These are phyloP conservation scores for Heliangelus exortis DNA, from an alignment of 2,797 vertebrate genomes.

Conservation along the genomic window DNA sequence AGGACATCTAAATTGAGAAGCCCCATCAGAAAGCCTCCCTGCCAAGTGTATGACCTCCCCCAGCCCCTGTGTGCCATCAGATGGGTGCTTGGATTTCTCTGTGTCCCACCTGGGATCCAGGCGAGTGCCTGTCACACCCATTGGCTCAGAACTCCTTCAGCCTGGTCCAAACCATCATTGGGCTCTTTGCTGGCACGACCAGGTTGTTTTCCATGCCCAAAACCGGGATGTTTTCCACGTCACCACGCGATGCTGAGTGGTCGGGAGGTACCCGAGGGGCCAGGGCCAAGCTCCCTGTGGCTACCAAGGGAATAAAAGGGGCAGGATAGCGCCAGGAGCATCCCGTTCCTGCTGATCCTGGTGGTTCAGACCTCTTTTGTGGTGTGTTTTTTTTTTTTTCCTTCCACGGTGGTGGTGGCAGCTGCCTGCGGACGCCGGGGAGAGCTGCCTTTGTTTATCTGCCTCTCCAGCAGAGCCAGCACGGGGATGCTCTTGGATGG, in stretches of 20 bases:
- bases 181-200: not conserved
- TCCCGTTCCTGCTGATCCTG: not conserved
- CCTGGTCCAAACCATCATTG: fast-evolving
- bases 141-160: fast-evolving
- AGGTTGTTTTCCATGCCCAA: not conserved
- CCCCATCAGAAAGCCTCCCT: not conserved
- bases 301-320: not conserved
- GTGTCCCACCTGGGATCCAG: fast-evolving
- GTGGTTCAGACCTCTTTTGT: not conserved
- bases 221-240: fast-evolving
- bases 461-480: not conserved
- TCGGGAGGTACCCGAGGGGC: not conserved
- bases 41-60: not conserved
- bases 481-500: conserved; percentile 37
- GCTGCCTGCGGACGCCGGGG: conserved; percentile 64
- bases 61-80: fast-evolving
- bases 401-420: conserved; percentile 18
- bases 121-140: fast-evolving
- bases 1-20: not conserved
- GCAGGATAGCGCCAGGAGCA: not conserved
- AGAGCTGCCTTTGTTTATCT: conserved; percentile 58
- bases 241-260: fast-evolving
- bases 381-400: not conserved
- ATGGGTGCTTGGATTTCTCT: fast-evolving
- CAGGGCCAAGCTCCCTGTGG: not conserved